Evolutionary conservation across 2,888 invertebrate species (phyloP).

Genomic region (Tachina grossa): DNA sequence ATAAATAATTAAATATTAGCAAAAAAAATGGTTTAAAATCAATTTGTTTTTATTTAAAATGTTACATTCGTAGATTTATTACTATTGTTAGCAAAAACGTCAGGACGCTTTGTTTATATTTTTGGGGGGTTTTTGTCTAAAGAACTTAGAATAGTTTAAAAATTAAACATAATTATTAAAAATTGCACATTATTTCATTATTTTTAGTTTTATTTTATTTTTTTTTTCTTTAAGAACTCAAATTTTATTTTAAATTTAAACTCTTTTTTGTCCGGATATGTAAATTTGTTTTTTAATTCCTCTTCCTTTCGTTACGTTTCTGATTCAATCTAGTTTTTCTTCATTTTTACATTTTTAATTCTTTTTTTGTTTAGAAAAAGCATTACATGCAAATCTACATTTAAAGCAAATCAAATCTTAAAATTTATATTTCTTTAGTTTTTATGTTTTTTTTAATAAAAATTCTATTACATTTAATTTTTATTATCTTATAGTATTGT

Average conservation of each 20-base stretch:
- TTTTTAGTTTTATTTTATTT: background rate
- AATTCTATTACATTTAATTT: conserved; percentile 57
- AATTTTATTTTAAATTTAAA: conserved; percentile 44
- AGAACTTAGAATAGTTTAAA: conserved; percentile 31
- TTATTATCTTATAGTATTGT: conserved; percentile 29
- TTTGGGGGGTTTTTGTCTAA: conserved; percentile 19
- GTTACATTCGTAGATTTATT: conserved; percentile 22
- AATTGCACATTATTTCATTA: conserved; percentile 62
- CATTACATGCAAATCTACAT: conserved; percentile 75
- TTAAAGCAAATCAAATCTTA: conserved; percentile 59
- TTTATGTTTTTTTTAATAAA: conserved; percentile 19
- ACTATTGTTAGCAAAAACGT: conserved; percentile 28
- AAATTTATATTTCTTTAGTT: conserved; percentile 38
- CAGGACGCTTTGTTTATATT: background rate
- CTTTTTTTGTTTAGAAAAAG: conserved; percentile 71
- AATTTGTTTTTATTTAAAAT: conserved; percentile 34
- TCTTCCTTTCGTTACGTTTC: conserved; percentile 45
- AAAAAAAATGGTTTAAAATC: conserved; percentile 58
- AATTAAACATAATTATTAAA: conserved; percentile 37
- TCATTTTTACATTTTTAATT: conserved; percentile 51
- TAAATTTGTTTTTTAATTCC: conserved; percentile 60
- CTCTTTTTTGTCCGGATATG: conserved; percentile 68
- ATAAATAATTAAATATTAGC: conserved; percentile 62
- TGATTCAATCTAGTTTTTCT: conserved; percentile 37
- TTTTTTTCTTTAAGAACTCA: conserved; percentile 38